A percentile compares a stretch with the other conserved stretches of the same genome.
Conservation (phyloP, 2,888 invertebrate species). For the Platycheirus rosarum region DNA sequence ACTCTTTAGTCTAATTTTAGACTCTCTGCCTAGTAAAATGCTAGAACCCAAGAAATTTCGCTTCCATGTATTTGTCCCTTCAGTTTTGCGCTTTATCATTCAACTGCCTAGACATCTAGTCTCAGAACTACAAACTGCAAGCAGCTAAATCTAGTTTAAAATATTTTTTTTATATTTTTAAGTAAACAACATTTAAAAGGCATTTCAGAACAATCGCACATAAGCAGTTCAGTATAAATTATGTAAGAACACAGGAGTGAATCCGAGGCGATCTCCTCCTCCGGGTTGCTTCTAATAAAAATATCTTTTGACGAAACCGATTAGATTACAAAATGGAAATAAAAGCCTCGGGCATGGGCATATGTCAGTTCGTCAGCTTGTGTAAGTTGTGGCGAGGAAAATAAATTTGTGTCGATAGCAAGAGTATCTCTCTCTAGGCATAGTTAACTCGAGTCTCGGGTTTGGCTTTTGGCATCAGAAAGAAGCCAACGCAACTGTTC, state of each 20-base stretch:
- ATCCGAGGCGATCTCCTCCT: conserved; percentile 41
- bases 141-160: no score
- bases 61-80: not conserved
- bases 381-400: conserved; percentile 21
- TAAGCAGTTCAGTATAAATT: conserved; percentile 11
- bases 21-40: not conserved
- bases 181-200: not conserved
- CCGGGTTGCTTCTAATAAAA: conserved; percentile 39
- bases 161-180: conserved; percentile 9
- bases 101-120: conserved; percentile 16
- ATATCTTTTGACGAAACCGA: conserved; percentile 63
- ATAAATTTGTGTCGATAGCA: conserved; percentile 18
- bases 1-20: conserved; percentile 14
- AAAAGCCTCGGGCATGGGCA: conserved; percentile 55
- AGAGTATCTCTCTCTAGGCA: not conserved
- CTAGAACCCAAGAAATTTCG: not conserved
- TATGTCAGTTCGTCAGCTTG: conserved; percentile 25
- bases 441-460: not conserved
- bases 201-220: no score
- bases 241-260: conserved; percentile 43
- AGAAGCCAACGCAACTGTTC: conserved; percentile 32
- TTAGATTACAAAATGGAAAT: conserved; percentile 70
- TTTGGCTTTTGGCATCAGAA: no score
- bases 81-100: conserved; percentile 1
- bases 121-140: conserved; percentile 4